phyloP scores from a whole-genome alignment of 2,888 invertebrate species.

The Teinopalpus imperialis region DNA sequence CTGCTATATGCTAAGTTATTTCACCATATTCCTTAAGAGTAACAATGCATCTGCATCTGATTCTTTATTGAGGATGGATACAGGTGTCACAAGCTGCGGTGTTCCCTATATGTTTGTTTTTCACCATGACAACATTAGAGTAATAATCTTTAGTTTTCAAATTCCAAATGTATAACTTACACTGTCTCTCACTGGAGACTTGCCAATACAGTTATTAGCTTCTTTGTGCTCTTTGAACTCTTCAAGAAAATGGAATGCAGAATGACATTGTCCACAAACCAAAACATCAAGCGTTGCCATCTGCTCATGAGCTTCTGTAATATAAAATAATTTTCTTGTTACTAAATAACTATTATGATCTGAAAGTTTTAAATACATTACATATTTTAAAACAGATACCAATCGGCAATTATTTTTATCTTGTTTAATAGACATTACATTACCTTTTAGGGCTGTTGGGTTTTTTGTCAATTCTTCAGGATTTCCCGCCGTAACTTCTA shows the following conservation, averaged over 20 bases:
- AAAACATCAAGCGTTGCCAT: slow-evolving; percentile 89
- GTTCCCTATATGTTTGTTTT: no score
- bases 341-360: no score
- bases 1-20: no score
- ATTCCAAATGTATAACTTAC: slow-evolving; percentile 60
- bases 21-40: no score
- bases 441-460: slow-evolving; percentile 84
- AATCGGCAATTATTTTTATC: no score
- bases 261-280: slow-evolving; percentile 92
- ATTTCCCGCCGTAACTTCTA: slow-evolving; percentile 68
- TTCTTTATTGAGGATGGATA: no score
- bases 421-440: no score
- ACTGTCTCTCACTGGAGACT: slow-evolving; percentile 85
- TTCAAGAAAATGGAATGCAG: slow-evolving; percentile 89
- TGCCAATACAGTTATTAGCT: slow-evolving; percentile 81
- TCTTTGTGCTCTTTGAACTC: slow-evolving; percentile 89
- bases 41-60: no score
- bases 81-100: no score
- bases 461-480: slow-evolving; percentile 85
- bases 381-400: no score
- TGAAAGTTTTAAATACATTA: no score
- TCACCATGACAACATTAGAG: no score
- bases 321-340: not conserved
- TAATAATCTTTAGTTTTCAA: not conserved
- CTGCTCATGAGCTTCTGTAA: slow-evolving; percentile 87